phyloP scores from a whole-genome alignment of 2,113 vertebrate genomes.

The Morone saxatilis region DNA sequence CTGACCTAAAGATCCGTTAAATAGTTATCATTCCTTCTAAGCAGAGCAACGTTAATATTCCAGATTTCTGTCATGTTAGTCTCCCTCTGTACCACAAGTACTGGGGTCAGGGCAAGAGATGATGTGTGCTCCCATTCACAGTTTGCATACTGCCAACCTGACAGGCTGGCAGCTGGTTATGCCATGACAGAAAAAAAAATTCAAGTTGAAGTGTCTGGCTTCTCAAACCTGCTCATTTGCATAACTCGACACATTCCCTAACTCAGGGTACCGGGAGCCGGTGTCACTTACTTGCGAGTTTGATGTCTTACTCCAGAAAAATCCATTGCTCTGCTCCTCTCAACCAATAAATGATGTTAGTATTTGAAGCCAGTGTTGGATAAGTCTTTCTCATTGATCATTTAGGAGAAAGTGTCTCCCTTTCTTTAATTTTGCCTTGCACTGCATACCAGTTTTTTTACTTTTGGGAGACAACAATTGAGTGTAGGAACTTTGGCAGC shows the following conservation, averaged over 20 bases:
- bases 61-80: not conserved
- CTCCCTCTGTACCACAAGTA: not conserved
- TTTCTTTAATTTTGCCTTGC: slow-evolving; percentile 38
- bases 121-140: slow-evolving; percentile 11
- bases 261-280: not conserved
- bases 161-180: slow-evolving; percentile 24
- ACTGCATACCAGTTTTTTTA: slow-evolving; percentile 21
- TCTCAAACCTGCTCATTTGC: slow-evolving; percentile 35
- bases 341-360: not conserved
- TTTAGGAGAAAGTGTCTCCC: slow-evolving; percentile 25
- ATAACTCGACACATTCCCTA: slow-evolving; percentile 10
- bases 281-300: slow-evolving; percentile 1
- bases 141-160: slow-evolving; percentile 11
- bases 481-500: slow-evolving; percentile 52
- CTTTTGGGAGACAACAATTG: slow-evolving; percentile 34
- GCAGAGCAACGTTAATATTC: not conserved
- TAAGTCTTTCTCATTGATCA: slow-evolving; percentile 13
- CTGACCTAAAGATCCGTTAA: not conserved
- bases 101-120: not conserved
- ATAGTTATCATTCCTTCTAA: not conserved
- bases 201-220: slow-evolving; percentile 1
- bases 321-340: not conserved
- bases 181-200: slow-evolving; percentile 1
- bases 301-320: slow-evolving; percentile 34
- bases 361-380: not conserved